Conservation (phyloP, 2,888 invertebrate genomes). For the Eremobia ochroleuca region DNA sequence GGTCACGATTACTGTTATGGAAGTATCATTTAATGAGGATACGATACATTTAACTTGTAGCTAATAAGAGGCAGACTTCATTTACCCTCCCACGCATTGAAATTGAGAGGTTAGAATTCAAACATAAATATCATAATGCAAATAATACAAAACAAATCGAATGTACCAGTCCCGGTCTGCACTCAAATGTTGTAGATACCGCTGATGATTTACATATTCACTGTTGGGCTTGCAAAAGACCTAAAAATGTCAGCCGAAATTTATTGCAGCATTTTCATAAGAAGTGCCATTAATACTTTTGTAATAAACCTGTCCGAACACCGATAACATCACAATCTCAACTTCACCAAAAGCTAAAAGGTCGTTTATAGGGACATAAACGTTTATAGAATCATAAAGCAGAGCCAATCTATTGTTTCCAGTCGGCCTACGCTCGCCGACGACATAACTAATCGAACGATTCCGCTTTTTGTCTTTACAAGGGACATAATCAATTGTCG, state of each 20-base stretch:
- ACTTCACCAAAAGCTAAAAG: conserved; percentile 87
- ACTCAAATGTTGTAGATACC: conserved; percentile 44
- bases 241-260: conserved; percentile 69
- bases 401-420: conserved; percentile 89
- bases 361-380: conserved; percentile 89
- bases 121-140: conserved; percentile 38
- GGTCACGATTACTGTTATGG: conserved; percentile 79
- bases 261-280: conserved; percentile 76
- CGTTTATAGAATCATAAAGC: conserved; percentile 90
- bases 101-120: conserved; percentile 60
- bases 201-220: conserved; percentile 52
- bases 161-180: conserved; percentile 7
- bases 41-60: conserved; percentile 72
- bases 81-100: conserved; percentile 71
- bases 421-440: conserved; percentile 85
- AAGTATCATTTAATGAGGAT: conserved; percentile 75
- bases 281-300: conserved; percentile 80
- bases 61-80: conserved; percentile 69
- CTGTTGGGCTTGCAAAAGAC: conserved; percentile 70
- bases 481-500: conserved; percentile 89
- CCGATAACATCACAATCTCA: conserved; percentile 88
- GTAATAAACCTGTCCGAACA: conserved; percentile 85
- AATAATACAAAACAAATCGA: conserved; percentile 34
- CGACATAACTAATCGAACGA: conserved; percentile 89
- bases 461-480: conserved; percentile 88